Percentiles rank a stretch among this genome's conserved stretches.
These are phyloP conservation scores for Notocelia uddmanniana DNA, from an alignment of 2,888 invertebrate species.

Conservation along the genomic window DNA sequence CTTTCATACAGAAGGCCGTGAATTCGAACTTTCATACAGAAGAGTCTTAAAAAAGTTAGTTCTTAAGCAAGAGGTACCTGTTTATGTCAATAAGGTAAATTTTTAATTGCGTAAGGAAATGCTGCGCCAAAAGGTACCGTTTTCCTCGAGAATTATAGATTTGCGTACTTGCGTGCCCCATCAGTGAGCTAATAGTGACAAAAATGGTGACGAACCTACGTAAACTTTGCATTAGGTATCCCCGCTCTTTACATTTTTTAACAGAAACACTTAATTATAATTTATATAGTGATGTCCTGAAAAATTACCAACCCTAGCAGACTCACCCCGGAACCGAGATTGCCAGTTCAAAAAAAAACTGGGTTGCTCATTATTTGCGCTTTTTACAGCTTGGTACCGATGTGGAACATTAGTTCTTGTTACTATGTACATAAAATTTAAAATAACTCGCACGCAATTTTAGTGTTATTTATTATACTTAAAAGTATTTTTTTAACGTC, in stretches of 20 bases:
- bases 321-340: constrained; percentile 19
- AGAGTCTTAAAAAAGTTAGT: no score
- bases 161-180: no score
- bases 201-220: background rate
- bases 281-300: background rate
- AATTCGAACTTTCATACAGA: no score
- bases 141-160: no score
- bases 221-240: no score
- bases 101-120: no score
- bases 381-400: constrained; percentile 39
- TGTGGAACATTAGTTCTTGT: constrained; percentile 21
- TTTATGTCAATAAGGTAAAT: no score
- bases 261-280: background rate
- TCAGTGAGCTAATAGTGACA: background rate
- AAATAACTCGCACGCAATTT: constrained; percentile 1
- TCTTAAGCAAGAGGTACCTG: no score
- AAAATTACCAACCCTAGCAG: constrained; percentile 29
- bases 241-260: background rate
- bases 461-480: background rate
- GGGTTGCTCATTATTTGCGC: constrained; percentile 43
- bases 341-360: constrained; percentile 42
- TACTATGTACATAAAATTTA: background rate
- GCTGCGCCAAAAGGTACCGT: no score
- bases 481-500: background rate
- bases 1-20: no score